Evolutionary conservation across 1,140 invertebrate species (phyloP).

Genomic region (Drosophila nigromelanica): DNA sequence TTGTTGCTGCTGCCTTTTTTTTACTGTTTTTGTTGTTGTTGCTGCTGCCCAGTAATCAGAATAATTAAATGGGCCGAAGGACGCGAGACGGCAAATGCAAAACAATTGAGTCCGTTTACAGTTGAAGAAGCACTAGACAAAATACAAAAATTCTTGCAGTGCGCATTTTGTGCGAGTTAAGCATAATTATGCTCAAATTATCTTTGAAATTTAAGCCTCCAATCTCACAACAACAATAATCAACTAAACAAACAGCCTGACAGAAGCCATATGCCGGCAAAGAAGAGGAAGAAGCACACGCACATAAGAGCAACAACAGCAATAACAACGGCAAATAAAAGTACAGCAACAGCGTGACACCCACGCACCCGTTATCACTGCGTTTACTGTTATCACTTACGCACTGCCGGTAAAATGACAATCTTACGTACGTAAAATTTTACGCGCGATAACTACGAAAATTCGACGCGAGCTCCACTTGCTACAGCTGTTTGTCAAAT

Average conservation of each 20-base stretch:
- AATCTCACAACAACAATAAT: conserved; percentile 19
- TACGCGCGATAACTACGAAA: conserved; percentile 38
- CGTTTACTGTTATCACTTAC: conserved; percentile 33
- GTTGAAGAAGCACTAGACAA: conserved; percentile 33
- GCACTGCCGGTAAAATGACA: conserved; percentile 19
- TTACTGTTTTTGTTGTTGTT: conserved; percentile 21
- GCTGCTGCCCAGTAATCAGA: conserved; percentile 70
- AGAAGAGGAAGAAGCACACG: conserved; percentile 26
- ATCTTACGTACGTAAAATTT: conserved; percentile 22
- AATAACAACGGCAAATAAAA: conserved; percentile 8
- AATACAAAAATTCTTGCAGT: conserved; percentile 19
- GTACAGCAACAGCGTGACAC: conserved; percentile 3
- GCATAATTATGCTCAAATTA: conserved; percentile 40
- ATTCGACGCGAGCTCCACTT: conserved; percentile 7
- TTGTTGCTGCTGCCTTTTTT: conserved; percentile 12
- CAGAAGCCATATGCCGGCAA: conserved; percentile 53
- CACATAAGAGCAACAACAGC: conserved; percentile 2
- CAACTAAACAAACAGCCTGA: conserved; percentile 15
- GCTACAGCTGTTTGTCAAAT: conserved; percentile 31
- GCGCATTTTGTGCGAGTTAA: conserved; percentile 33
- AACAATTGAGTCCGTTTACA: conserved; percentile 52
- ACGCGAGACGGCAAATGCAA: conserved; percentile 48
- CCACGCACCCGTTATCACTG: conserved; percentile 36
- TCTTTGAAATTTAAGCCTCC: conserved; percentile 27
- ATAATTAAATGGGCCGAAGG: conserved; percentile 74